Evolutionary conservation across 1,140 invertebrate species (phyloP).

Genomic region (Penaeus vannamei): DNA sequence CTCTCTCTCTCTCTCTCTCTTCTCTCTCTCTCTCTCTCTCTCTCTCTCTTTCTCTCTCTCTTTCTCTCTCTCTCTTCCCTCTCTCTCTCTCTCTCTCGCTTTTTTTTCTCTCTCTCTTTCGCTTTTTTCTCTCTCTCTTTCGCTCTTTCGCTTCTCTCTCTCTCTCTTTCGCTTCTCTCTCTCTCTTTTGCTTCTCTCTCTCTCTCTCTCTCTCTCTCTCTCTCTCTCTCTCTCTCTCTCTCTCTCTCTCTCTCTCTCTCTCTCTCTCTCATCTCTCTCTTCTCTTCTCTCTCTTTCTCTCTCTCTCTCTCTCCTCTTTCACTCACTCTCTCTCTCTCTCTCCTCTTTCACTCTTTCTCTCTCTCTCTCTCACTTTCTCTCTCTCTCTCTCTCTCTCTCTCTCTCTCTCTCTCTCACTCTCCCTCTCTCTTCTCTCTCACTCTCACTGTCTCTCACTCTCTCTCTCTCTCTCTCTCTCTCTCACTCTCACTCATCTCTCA

Average conservation of each 20-base stretch:
- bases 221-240: no score
- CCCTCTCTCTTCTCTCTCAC: background rate
- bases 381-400: background rate
- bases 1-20: background rate
- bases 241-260: no score
- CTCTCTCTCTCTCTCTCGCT: no score
- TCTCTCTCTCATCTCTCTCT: background rate
- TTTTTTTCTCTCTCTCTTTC: background rate
- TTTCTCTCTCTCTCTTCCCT: no score
- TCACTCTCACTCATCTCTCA: background rate
- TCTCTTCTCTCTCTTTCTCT: background rate
- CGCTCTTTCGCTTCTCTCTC: background rate
- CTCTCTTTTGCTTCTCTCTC: no score
- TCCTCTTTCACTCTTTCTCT: no score
- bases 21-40: conserved; percentile 14
- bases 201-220: background rate
- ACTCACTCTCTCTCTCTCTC: background rate
- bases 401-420: background rate
- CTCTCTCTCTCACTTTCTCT: no score
- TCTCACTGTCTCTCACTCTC: conserved; percentile 3
- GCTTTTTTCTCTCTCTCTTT: background rate
- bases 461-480: background rate
- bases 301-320: conserved; percentile 11
- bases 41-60: background rate
- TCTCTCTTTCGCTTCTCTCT: no score